Base-by-base conservation (phyloP, 2,888 invertebrate genomes). In the Caenorhabditis angaria region DNA sequence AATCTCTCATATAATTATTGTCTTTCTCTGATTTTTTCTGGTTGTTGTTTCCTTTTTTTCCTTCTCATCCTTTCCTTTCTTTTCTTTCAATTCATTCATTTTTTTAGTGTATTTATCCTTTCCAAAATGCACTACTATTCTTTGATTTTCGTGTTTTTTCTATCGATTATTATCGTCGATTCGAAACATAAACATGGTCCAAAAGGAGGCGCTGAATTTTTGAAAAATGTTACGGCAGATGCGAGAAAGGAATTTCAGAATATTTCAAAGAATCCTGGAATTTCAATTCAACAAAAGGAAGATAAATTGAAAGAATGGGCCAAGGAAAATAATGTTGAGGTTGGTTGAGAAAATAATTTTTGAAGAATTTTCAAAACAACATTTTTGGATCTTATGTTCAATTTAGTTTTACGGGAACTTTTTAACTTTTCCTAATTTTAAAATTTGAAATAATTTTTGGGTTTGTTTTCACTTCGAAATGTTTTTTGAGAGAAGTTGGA, bases 221-320 rank as follows among this genome's bases (percentile, higher is more conserved):
- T 71, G 27, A 62, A 60, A n/a, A 66, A 65, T 47, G 47, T 71
- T 8, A 65, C 59, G 0, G 58, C 61, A 25, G 1, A 14, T n/a
- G 66, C 66, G 22, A 41, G 63, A 24, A 63, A 61, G 29, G 54
- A 62, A 2, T 71, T 71, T 48, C 59, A 65, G 48, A 62, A 56
- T 59, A 66, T 71, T 55, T 32, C 47, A 29, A 71, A 71, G 35
- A 71, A 71, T 57, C 59, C 62, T 18, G 70, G 65, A 62, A 51
- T 70, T 12, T 70, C 70, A n/a, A 62, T 71, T 35, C 59, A 71
- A 29, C 63, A 71, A n/a, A 66, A 66, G 48, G 70, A 71, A 25
- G 60, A 63, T 18, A 71, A 66, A 48, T 57, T 71, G 10, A 58
- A 54, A 51, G 28, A 62, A 53, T 71, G 70, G 70, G 70, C 70